These are phyloP conservation scores for Nephrotoma flavescens DNA, from an alignment of 2,888 invertebrate genomes.

Conservation along the genomic window DNA sequence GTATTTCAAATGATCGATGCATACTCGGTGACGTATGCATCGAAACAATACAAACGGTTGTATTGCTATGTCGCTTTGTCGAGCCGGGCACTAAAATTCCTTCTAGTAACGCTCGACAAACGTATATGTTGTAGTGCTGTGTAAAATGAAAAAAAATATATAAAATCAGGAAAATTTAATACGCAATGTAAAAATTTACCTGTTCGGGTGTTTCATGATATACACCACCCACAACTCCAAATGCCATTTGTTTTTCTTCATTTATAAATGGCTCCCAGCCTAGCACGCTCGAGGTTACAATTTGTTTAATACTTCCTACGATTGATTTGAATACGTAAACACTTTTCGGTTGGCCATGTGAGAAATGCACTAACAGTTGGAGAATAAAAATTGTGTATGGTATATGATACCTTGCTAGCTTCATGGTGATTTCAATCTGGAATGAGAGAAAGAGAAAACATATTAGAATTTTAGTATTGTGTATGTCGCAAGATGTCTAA, in stretches of 20 bases:
- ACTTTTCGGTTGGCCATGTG: background rate
- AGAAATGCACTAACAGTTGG: background rate
- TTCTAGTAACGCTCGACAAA: conserved; percentile 58
- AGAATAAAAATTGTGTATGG: background rate
- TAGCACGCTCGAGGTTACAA: conserved; percentile 65
- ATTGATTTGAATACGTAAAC: background rate
- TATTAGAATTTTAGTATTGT: background rate
- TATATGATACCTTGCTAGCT: background rate
- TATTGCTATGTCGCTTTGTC: conserved; percentile 36
- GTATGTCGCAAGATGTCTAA: too few relatives aligned
- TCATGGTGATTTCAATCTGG: background rate
- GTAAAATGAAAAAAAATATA: background rate
- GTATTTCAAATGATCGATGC: conserved; percentile 49
- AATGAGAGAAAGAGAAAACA: background rate
- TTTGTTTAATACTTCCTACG: conserved; percentile 35
- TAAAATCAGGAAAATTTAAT: background rate
- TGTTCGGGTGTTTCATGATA: conserved; percentile 26
- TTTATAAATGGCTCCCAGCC: conserved; percentile 48
- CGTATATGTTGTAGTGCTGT: conserved; percentile 39
- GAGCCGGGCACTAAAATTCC: conserved; percentile 59
- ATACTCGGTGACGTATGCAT: conserved; percentile 40
- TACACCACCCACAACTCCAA: conserved; percentile 51
- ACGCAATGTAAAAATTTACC: background rate
- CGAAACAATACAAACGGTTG: conserved; percentile 50
- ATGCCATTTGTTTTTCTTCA: conserved; percentile 37